These are phyloP conservation scores for Isotomurus palustris DNA, from an alignment of 2,888 invertebrate genomes.

Conservation along the genomic window DNA sequence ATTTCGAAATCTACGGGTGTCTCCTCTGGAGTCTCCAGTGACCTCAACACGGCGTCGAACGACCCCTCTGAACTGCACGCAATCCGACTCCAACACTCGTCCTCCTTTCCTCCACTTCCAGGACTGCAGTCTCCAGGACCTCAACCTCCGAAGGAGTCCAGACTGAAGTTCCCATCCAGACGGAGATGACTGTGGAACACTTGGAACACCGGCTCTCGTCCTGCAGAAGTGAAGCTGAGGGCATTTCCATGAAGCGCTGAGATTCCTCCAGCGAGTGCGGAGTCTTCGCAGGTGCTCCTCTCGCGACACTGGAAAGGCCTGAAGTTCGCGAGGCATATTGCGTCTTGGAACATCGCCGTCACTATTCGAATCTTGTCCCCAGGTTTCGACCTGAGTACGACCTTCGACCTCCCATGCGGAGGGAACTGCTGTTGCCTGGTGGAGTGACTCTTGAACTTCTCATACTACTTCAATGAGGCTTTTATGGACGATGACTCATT, in stretches of 20 bases:
- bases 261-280: constrained; percentile 48
- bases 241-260: constrained; percentile 51
- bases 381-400: no score
- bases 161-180: constrained; percentile 12
- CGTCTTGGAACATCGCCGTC: constrained; percentile 48
- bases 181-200: constrained; percentile 21
- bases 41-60: no score
- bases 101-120: constrained; percentile 17
- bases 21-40: no score
- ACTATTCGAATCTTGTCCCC: constrained; percentile 49
- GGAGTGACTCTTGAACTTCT: no score
- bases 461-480: no score
- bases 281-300: constrained; percentile 47
- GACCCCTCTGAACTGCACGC: no score
- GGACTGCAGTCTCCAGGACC: constrained; percentile 10
- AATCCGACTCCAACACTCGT: no score
- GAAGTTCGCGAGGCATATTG: constrained; percentile 53
- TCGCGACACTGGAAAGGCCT: constrained; percentile 52
- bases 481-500: no score
- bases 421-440: no score
- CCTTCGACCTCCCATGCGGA: no score
- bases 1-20: no score
- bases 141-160: constrained; percentile 15
- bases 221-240: constrained; percentile 40
- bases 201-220: constrained; percentile 38